phyloP scores from a whole-genome alignment of 2,888 invertebrate species.

The Eupithecia inturbata region DNA sequence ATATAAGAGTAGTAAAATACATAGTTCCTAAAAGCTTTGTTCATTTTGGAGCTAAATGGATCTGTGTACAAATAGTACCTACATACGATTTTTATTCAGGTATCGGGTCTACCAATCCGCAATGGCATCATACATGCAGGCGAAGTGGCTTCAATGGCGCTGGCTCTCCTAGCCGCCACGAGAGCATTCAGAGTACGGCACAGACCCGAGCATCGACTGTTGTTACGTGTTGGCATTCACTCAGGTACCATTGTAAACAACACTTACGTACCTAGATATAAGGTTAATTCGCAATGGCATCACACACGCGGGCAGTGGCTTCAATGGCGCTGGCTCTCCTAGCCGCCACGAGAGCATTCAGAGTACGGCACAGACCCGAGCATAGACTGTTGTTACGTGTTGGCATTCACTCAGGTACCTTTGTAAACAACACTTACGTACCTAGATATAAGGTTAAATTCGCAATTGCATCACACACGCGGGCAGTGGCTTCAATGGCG shows the following conservation, averaged over 20 bases:
- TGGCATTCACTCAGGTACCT: conserved; percentile 92
- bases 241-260: conserved; percentile 84
- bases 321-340: conserved; percentile 95
- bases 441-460: conserved; percentile 60
- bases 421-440: neutral
- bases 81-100: conserved; percentile 69
- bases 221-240: conserved; percentile 96
- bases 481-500: conserved; percentile 95
- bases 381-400: conserved; percentile 95
- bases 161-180: conserved; percentile 93
- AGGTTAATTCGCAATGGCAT: conserved; percentile 89
- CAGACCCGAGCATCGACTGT: conserved; percentile 94
- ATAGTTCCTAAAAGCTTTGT: too few relatives aligned
- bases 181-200: conserved; percentile 94
- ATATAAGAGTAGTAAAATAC: too few relatives aligned
- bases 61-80: too few relatives aligned
- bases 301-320: conserved; percentile 94
- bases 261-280: too few relatives aligned
- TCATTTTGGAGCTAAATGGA: too few relatives aligned
- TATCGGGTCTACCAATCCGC: conserved; percentile 93
- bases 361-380: conserved; percentile 94
- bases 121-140: conserved; percentile 96
- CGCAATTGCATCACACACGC: conserved; percentile 95
- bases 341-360: conserved; percentile 93
- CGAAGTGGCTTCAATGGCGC: conserved; percentile 96